Evolutionary conservation across 2,888 invertebrate genomes (phyloP), one percentile per base, ranked within the genome.

Genomic region (Magallana nippona): DNA sequence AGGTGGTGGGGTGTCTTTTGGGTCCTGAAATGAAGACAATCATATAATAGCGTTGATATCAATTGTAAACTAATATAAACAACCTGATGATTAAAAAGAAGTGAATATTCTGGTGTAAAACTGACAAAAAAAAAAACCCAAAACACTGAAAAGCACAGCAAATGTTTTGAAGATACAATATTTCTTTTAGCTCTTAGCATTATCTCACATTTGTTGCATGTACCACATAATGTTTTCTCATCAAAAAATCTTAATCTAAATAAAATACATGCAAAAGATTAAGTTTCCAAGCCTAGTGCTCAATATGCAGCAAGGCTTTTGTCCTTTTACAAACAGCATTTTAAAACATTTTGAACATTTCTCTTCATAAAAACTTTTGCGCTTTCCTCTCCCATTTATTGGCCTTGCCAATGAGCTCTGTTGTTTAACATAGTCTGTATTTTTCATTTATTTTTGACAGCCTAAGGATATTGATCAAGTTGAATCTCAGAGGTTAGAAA

Each of bases 1-100:
- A 0, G 99, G 98, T 0, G 98, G 98, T 2, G 99, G 99, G 17
- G 99, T 99, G 91, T 99, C 98, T 91, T 97, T 97, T 0, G 99
- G 98, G 94, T 99, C 98, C 98, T 98, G 15, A 71, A 71, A 71
- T 22, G 27, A 27, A 17, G n/a, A 60, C n/a, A 60, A 60, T 15
- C 60, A n/a, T n/a, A 60, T 60, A 17, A 44, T 44, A 44, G 5
- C 44, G 8, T 44, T 44, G 44, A 44, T 44, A 44, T 44, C 44
- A 8, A 44, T 44, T 5, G 8, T 44, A 44, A 44, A 44, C 3
- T 44, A 44, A 5, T 5, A 44, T 44, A 44, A 44, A 44, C 44
- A 44, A 44, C 44, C 8, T 44, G 44, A 44, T 44, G 44, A 44
- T 44, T 44, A 44, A 44, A 44, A 44, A 8, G 44, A 44, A 8